Conservation (phyloP, 2,113 vertebrate genomes). For the Lamprologus callipterus region DNA sequence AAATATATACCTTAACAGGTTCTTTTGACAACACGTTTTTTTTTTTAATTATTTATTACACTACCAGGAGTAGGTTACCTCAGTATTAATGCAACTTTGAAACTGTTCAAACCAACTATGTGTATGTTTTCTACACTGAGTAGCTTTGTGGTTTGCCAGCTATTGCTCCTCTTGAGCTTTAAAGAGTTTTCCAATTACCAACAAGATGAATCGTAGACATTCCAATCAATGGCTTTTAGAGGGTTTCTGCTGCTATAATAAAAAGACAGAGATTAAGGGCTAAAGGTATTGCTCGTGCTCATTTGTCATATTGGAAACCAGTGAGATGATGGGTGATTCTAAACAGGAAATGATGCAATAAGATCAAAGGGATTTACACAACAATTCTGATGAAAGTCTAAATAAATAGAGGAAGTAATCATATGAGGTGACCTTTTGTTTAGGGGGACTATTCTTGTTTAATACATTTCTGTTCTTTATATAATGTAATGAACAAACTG, state of each 20-base stretch:
- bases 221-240: conserved; percentile 33
- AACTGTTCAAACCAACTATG: neutral
- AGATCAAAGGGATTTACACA: neutral
- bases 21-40: neutral
- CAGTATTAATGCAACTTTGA: neutral
- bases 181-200: conserved; percentile 34
- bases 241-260: conserved; percentile 30
- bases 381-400: neutral
- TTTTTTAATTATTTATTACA: rapidly evolving
- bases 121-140: neutral
- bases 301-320: conserved; percentile 18
- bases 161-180: conserved; percentile 5
- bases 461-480: neutral
- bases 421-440: neutral
- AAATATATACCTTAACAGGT: neutral
- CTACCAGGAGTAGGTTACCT: neutral
- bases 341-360: neutral
- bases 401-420: neutral
- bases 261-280: conserved; percentile 27
- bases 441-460: neutral
- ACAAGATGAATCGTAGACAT: conserved; percentile 18
- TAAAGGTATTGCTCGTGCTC: conserved; percentile 17
- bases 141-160: neutral
- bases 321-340: neutral
- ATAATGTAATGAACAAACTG: neutral